Conservation (phyloP, 2,113 vertebrate species). For the Peromyscus maniculatus region DNA sequence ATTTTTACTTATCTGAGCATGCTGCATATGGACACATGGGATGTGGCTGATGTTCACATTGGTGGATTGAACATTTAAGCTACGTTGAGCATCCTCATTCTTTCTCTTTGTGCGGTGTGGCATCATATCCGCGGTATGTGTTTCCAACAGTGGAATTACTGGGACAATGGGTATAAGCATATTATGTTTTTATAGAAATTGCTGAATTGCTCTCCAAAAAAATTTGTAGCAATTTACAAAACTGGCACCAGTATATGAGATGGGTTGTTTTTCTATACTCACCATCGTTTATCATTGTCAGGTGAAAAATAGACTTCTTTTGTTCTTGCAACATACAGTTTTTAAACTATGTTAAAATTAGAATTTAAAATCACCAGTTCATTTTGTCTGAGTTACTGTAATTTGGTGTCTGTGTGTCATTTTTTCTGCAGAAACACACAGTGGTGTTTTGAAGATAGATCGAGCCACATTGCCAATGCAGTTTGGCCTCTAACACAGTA, state of each 20-base stretch:
- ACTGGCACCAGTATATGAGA: not conserved
- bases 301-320: constrained; percentile 34
- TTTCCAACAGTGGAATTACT: not conserved
- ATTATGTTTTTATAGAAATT: constrained; percentile 16
- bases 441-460: not conserved
- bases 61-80: not conserved
- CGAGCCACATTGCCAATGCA: not conserved
- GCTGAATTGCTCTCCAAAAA: constrained; percentile 53
- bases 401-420: constrained; percentile 8
- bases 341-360: constrained; percentile 47
- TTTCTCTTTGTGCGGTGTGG: not conserved
- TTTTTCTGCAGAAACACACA: not conserved
- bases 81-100: not conserved
- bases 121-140: fast-evolving
- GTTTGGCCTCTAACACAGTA: not conserved
- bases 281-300: constrained; percentile 53
- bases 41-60: no score
- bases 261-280: constrained; percentile 46
- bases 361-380: constrained; percentile 48
- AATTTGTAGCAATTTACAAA: constrained; percentile 42
- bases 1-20: not conserved
- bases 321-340: constrained; percentile 60
- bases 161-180: not conserved
- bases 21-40: fast-evolving
- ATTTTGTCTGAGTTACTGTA: constrained; percentile 47